Base-by-base conservation (phyloP, 2,113 vertebrate species). In the Mastomys natalensis region DNA sequence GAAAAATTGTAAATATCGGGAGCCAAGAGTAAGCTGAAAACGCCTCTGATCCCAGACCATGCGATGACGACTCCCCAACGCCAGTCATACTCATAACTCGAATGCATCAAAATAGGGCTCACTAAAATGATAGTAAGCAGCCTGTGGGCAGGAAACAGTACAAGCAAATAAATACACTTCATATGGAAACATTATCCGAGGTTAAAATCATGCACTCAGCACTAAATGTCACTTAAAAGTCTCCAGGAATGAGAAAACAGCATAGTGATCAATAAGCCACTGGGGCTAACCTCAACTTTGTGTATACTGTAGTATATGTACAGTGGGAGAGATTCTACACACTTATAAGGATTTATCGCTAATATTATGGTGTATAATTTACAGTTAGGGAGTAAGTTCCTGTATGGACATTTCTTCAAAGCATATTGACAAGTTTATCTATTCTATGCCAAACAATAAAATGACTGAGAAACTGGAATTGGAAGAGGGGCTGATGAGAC, bases 1-100 rank as follows among this genome's bases (percentile, higher is more conserved):
- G 91, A 17, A 81, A 98, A 5, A 85, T 97, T 97, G 90, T 97
- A 85, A 62, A 97, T 19, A 22, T 97, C 95, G 4, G 98, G 97
- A 86, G 97, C 89, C 45, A 97, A 55, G 70, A 98, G 93, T 81
- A 98, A 77, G 13, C 34, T 98, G 21, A 97, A 95, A 93, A 93
- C 40, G 16, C 97, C 98, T 95, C 94, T 97, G 72, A 98, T 91
- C 84, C 98, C 97, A 86, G 98, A 96, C 92, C 96, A 98, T 0
- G 94, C 9, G 0, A 97, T 92, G 16, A 98, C 70, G 16, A 94
- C 1, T 37, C 86, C 97, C 93, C 95, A 96, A 31, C 26, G 95
- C 98, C 98, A 98, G 13, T 92, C 94, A 43, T 96, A 98, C 7
- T 97, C 91, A 62, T 93, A 97, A 64, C 17, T 96, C 0, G 53